Base-by-base conservation (phyloP, 2,797 vertebrate species). In the Pempheris klunzingeri region DNA sequence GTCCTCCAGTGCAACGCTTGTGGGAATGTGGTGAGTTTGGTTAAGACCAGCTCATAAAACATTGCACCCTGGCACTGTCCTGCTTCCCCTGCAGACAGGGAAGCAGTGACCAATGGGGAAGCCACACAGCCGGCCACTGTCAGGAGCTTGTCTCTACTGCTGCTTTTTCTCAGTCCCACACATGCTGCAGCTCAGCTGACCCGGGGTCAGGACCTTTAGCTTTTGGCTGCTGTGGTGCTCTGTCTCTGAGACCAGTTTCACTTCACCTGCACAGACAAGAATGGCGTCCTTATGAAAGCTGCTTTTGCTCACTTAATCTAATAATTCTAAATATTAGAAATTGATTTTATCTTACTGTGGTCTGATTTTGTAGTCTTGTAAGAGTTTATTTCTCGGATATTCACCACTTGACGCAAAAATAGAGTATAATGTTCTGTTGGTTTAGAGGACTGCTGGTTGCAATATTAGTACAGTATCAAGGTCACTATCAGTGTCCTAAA, bases 51-150 rank as follows among this genome's bases (percentile, higher is more conserved):
- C 92, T 93, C 92, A 92, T 96, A 95, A 96, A 95, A 88, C 89
- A 94, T 90, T 95, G 95, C 95, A 96, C 95, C 94, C 96, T 98
- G 97, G 97, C 97, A 98, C 96, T 93, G 90, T 93, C 90, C 92
- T 87, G 91, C 95, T 98, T 97, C 97, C 96, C 93, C 95, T 86
- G 76, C 91, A 95, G 93, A 95, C 93, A 88, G 90, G 94, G 95
- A 96, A 95, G 84, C 94, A 94, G 92, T 94, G 92, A 96, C 84
- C 91, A 13, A 92, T 82, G 88, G 89, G 90, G 92, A 94, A 97
- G 94, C 95, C 95, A 94, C 93, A 95, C 91, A 95, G 91, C 90
- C 89, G 47, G 88, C 77, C 59, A 83, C 50, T 43, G 52, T 84
- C 77, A 70, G 74, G 84, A 85, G 88, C 87, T 91, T 92, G 92